These are phyloP conservation scores for Heloderma charlesbogerti DNA, from an alignment of 2,113 vertebrate genomes.

Conservation along the genomic window DNA sequence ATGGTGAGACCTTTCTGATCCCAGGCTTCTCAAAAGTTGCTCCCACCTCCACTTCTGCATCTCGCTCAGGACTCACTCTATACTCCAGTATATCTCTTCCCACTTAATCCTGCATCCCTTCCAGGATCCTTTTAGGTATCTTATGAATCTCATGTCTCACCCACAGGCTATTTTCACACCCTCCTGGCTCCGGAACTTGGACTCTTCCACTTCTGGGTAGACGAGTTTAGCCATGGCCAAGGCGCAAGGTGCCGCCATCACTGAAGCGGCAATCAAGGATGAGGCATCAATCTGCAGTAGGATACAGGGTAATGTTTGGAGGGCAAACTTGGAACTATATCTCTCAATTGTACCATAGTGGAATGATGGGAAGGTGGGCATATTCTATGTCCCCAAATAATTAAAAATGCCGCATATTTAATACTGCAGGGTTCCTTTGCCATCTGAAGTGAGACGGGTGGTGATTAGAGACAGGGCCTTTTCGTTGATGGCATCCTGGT, in stretches of 20 bases:
- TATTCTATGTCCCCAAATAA: neutral
- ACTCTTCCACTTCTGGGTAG: slow-evolving; percentile 91
- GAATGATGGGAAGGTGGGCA: neutral
- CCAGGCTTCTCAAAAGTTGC: neutral
- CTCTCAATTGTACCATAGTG: neutral
- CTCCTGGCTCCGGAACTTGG: slow-evolving; percentile 77
- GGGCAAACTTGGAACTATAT: neutral
- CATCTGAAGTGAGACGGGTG: neutral
- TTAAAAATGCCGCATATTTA: neutral
- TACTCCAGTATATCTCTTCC: neutral
- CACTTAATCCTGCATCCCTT: neutral
- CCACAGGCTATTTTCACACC: slow-evolving; percentile 69
- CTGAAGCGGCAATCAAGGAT: slow-evolving; percentile 91
- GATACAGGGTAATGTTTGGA: neutral
- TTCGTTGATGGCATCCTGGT: neutral
- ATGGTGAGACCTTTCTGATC: neutral
- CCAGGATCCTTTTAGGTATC: neutral
- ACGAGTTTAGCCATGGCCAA: slow-evolving; percentile 92
- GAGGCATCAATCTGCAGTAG: slow-evolving; percentile 86
- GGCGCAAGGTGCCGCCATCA: slow-evolving; percentile 96
- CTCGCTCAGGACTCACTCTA: neutral
- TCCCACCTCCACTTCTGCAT: neutral
- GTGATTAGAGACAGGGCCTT: neutral
- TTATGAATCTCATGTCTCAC: slow-evolving; percentile 61
- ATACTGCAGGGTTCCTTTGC: neutral